phyloP scores from a whole-genome alignment of 2,113 vertebrate genomes.

The Oryzias melastigma region DNA sequence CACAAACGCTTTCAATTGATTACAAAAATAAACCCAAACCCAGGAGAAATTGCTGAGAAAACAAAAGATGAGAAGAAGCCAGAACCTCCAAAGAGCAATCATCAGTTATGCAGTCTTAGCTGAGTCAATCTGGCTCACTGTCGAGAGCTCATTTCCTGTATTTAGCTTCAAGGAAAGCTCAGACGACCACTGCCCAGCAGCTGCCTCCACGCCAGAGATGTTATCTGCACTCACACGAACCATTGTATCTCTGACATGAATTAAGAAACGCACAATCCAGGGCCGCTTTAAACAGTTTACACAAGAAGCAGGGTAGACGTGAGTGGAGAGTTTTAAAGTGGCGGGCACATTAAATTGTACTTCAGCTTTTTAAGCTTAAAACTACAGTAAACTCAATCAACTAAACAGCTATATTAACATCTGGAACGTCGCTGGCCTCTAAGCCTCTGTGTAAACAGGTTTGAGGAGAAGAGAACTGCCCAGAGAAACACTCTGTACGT shows the following conservation, averaged over 20 bases:
- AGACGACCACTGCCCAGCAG: slow-evolving; percentile 62
- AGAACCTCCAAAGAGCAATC: slow-evolving; percentile 36
- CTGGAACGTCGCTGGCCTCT: slow-evolving; percentile 4
- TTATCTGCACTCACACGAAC: slow-evolving; percentile 57
- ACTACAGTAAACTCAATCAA: slow-evolving; percentile 24
- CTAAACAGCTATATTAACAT: slow-evolving; percentile 13
- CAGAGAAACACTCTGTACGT: not conserved
- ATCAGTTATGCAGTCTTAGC: slow-evolving; percentile 47
- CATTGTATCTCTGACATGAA: slow-evolving; percentile 33
- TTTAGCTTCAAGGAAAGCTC: slow-evolving; percentile 63
- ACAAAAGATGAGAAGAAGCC: slow-evolving; percentile 27
- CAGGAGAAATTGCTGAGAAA: slow-evolving; percentile 38
- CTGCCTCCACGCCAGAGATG: slow-evolving; percentile 63
- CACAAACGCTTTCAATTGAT: no score
- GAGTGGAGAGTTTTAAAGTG: slow-evolving; percentile 2
- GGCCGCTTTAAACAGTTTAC: slow-evolving; percentile 28
- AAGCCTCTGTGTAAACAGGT: slow-evolving; percentile 21
- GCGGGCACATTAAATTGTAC: slow-evolving; percentile 12
- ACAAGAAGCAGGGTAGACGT: slow-evolving; percentile 8
- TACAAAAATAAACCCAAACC: not conserved
- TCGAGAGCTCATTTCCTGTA: slow-evolving; percentile 65
- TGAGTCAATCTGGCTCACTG: slow-evolving; percentile 52
- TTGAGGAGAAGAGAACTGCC: slow-evolving; percentile 1
- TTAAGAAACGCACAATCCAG: slow-evolving; percentile 37
- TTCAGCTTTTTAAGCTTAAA: slow-evolving; percentile 14